Evolutionary conservation across 64 coral and sea anemone genomes (phyloP).

Genomic region (Montipora efflorescens): DNA sequence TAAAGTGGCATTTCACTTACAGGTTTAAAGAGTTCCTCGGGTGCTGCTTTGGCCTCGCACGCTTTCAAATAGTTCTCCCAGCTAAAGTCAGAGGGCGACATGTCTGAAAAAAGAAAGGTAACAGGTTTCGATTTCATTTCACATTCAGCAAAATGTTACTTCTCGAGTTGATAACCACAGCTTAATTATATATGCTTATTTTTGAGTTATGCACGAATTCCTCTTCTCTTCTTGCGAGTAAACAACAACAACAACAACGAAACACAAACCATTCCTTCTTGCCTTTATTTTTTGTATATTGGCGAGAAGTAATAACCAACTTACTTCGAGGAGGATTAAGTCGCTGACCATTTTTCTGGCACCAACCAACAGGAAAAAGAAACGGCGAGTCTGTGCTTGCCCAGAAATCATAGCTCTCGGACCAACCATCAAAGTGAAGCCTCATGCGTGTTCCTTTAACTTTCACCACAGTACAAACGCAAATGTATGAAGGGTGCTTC

Average conservation of each 20-base stretch:
- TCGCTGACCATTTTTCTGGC: constrained; percentile 82
- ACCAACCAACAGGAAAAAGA: constrained; percentile 96
- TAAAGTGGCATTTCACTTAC: constrained; percentile 35
- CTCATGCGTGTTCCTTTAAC: constrained; percentile 91
- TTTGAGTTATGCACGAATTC: too few relatives aligned
- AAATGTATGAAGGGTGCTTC: constrained; percentile 97
- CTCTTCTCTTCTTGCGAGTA: too few relatives aligned
- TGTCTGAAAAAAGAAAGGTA: constrained; percentile 45
- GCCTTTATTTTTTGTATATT: too few relatives aligned
- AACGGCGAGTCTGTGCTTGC: constrained; percentile 92
- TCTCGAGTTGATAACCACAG: too few relatives aligned
- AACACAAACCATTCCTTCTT: too few relatives aligned
- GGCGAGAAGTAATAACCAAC: neutral
- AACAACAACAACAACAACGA: too few relatives aligned
- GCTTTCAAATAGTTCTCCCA: constrained; percentile 92
- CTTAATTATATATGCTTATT: too few relatives aligned
- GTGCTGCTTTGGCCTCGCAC: constrained; percentile 69
- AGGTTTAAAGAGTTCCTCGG: constrained; percentile 84
- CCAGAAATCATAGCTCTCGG: constrained; percentile 99
- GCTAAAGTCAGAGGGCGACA: constrained; percentile 66
- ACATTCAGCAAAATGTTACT: too few relatives aligned
- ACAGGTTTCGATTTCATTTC: too few relatives aligned
- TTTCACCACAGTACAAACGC: constrained; percentile 91
- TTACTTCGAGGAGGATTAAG: constrained; percentile 91
- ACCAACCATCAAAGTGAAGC: constrained; percentile 99